Base-by-base conservation (phyloP, 2,797 vertebrate genomes). In the Poecilia wingei region DNA sequence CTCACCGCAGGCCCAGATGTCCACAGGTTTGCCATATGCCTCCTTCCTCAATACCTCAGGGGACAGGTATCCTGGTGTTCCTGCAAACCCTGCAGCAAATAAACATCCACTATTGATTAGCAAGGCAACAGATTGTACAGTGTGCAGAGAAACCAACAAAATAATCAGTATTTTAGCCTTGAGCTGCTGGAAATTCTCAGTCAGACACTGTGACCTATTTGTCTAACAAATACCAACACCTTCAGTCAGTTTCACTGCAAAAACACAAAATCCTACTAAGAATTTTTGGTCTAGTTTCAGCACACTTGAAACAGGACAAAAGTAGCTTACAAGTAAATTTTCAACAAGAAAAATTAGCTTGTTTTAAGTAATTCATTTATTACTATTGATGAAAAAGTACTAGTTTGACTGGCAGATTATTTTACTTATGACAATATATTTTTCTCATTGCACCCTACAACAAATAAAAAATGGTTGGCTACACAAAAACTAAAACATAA, bases 1-100 rank as follows among this genome's bases (percentile, higher is more conserved):
- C 97, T 97, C 95, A 99, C 98, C 98, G 1, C 98, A 99, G 0
- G 98, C 98, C 98, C 98, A 99, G 95, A 99, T 99, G 96, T 99
- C 98, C 96, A 99, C 98, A 0, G 98, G 98, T 94, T 99, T 99
- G 88, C 98, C 98, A 25, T 99, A 99, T 20, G 98, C 97, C 92
- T 99, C 98, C 92, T 99, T 99, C 92, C 98, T 97, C 92, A 99
- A 86, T 16, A 99, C 98, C 87, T 99, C 98, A 0, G 98, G 98
- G 79, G 98, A 99, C 79, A 99, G 95, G 92, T 99, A 99, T 53
- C 98, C 98, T 0, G 98, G 98, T 31, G 98, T 99, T 84, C 98
- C 98, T 0, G 98, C 98, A 73, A 99, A 99, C 77, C 98, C 98
- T 99, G 89, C 68, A 74, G 69, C 3, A 72, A 69, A 74, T 39